Evolutionary conservation across 2,797 vertebrate genomes (phyloP).

Genomic region (Acanthurus lineatus): DNA sequence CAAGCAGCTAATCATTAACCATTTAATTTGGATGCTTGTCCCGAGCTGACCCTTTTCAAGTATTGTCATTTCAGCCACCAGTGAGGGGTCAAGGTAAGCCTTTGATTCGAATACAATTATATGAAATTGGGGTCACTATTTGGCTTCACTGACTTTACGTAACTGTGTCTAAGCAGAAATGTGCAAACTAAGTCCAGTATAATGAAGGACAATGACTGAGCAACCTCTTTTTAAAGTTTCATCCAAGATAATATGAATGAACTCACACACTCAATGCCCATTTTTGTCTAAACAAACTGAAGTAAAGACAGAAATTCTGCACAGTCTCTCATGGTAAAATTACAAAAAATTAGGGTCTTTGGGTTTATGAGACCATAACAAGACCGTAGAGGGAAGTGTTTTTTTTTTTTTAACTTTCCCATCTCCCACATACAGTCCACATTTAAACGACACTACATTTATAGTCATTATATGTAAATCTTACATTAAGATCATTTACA

Average conservation of each 20-base stretch:
- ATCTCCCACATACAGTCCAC: not conserved
- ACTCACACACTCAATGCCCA: not conserved
- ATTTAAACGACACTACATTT: not conserved
- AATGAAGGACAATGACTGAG: not conserved
- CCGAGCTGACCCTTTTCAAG: conserved; percentile 57
- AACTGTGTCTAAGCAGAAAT: not conserved
- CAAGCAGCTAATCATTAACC: conserved; percentile 78
- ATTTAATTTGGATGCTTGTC: conserved; percentile 73
- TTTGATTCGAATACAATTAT: conserved; percentile 26
- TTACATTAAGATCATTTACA: not conserved
- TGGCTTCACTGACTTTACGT: conserved; percentile 5
- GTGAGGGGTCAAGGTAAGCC: conserved; percentile 56
- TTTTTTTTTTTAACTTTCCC: not conserved
- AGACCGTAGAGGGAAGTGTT: too few relatives aligned
- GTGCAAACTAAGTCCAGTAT: not conserved
- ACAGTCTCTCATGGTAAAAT: not conserved
- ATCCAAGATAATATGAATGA: not conserved
- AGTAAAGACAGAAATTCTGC: not conserved
- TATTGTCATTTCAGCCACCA: conserved; percentile 57
- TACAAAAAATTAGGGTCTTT: not conserved
- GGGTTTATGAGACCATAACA: not conserved
- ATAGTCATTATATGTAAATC: not conserved
- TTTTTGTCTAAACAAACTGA: not conserved
- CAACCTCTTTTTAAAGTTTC: not conserved
- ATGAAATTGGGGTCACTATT: conserved; percentile 4